Percentiles rank a stretch among this genome's conserved stretches.
phyloP scores from a whole-genome alignment of 2,797 vertebrate species.

The Cottoperca gobio region DNA sequence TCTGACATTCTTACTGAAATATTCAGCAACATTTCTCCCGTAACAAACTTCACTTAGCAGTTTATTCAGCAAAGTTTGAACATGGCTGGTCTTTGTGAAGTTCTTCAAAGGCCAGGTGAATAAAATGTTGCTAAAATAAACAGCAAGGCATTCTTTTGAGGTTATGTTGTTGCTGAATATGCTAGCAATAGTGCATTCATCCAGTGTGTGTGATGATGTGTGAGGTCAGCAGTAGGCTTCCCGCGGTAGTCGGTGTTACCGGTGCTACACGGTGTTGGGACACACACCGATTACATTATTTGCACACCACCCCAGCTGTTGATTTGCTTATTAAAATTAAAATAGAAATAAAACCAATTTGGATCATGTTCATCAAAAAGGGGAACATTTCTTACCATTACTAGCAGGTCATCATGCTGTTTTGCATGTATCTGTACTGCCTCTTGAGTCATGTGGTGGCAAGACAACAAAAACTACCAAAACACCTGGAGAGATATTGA shows the following conservation, averaged over 20 bases:
- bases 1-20: neutral
- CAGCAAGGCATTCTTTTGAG: neutral
- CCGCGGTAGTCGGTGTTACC: too few species aligned
- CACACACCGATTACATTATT: too few species aligned
- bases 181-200: neutral
- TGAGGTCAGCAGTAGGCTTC: neutral
- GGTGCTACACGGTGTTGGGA: too few species aligned
- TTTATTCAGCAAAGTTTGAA: constrained; percentile 2
- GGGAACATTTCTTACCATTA: too few species aligned
- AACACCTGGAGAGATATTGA: neutral
- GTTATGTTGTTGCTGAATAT: neutral
- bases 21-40: neutral
- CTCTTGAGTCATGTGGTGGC: neutral
- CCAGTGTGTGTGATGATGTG: neutral
- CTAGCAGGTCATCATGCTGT: neutral
- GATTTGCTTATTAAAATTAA: too few species aligned
- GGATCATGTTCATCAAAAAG: too few species aligned
- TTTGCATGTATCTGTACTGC: neutral
- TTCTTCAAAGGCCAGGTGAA: neutral
- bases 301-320: too few species aligned
- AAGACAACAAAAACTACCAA: neutral
- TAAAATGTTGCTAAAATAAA: neutral
- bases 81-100: constrained; percentile 1
- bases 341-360: too few species aligned
- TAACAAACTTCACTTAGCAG: neutral